Base-by-base conservation (phyloP, 92 coral and sea anemone genomes). In the Palythoa grandiflora region DNA sequence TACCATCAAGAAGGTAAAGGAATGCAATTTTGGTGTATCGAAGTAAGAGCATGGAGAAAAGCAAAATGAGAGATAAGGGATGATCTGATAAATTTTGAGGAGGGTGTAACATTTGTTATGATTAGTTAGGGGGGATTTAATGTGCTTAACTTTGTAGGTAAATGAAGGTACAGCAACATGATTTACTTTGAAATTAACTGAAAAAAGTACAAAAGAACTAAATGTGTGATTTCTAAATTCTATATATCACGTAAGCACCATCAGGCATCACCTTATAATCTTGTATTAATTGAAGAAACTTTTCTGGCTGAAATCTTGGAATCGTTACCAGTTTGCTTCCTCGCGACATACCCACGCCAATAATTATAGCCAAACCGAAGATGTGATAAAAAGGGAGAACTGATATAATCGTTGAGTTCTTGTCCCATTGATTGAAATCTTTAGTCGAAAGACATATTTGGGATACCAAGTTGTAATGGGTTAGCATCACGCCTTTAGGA, bases 401-500 rank as follows among this genome's bases (percentile, higher is more conserved):
- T 3, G 94, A 95, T 47, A 96, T 94, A 47, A 93, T 79, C 1
- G 39, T 75, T 2, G 93, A 71, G 48, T 87, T 92, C 3, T 88
- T 89, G 50, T 75, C 66, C 78, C n/a, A 71, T 61, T 54, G 52
- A 48, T 78, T 73, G 66, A 86, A 91, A 85, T 39, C 87, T 48
- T 12, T 90, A 87, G 47, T 90, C 77, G 19, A 73, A 74, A 28
- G 90, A 92, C 55, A 88, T 84, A 94, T 83, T 20, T 92, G 77
- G 57, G 93, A 92, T 8, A 92, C 78, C 59, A 96, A 89, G 75
- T 94, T 96, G 65, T 91, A 94, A 90, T 96, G 98, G 6, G 98
- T 94, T 20, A 96, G 78, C 98, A 94, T 93, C 48, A 94, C 98
- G 7, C 98, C 98, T 84, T 96, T 96, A 10, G 98, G 94, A 5